phyloP scores from a whole-genome alignment of 1,140 invertebrate genomes.

The Atta cephalotes region DNA sequence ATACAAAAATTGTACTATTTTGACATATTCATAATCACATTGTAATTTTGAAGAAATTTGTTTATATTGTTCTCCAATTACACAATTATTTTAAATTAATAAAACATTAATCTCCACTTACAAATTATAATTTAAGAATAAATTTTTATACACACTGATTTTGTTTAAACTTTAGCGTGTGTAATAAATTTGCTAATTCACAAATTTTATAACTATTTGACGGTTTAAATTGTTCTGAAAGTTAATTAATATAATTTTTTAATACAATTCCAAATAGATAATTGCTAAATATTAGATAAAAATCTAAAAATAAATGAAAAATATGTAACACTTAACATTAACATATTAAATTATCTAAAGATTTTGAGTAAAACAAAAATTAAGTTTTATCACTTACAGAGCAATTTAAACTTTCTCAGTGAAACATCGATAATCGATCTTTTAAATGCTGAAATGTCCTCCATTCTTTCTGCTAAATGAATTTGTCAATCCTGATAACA shows the following conservation, averaged over 20 bases:
- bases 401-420: slow-evolving; percentile 3
- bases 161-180: background rate
- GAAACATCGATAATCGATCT: background rate
- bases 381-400: background rate
- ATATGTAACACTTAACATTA: background rate
- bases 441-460: slow-evolving; percentile 17
- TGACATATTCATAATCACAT: slow-evolving; percentile 29
- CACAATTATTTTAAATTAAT: slow-evolving; percentile 8
- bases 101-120: slow-evolving; percentile 32
- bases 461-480: slow-evolving; percentile 2
- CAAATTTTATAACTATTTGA: background rate
- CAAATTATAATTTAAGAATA: slow-evolving; percentile 39
- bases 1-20: slow-evolving; percentile 36
- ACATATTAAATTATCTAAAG: background rate
- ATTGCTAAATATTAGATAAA: background rate
- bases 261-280: background rate
- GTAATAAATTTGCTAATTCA: slow-evolving; percentile 18
- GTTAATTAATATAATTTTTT: background rate
- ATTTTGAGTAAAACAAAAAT: background rate
- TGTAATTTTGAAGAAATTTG: background rate
- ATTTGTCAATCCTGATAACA: slow-evolving; percentile 69
- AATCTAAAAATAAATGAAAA: slow-evolving; percentile 6
- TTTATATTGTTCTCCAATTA: slow-evolving; percentile 22
- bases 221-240: background rate
- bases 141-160: slow-evolving; percentile 30